These are phyloP conservation scores for Gallinago jamesoni DNA, from an alignment of 2,113 vertebrate species.

Conservation along the genomic window DNA sequence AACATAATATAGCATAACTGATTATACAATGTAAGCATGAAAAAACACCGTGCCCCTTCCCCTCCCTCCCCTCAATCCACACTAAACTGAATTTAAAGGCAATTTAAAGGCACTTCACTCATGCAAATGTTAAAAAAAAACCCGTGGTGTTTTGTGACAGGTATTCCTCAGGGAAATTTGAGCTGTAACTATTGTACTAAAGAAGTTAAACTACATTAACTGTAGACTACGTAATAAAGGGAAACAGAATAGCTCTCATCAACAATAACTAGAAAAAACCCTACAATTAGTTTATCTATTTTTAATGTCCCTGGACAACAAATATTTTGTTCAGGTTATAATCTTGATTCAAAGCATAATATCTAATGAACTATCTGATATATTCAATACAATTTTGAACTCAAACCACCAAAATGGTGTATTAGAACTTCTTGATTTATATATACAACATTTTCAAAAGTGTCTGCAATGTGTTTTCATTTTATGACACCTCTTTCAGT, in stretches of 20 bases:
- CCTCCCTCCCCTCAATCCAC: not conserved
- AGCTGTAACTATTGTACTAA: not conserved
- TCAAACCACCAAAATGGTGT: not conserved
- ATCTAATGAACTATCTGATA: not conserved
- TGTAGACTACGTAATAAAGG: not conserved
- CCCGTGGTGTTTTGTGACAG: not conserved
- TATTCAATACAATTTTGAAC: not conserved
- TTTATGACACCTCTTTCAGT: not conserved
- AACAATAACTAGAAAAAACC: not conserved
- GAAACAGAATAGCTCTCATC: not conserved
- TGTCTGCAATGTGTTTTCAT: not conserved
- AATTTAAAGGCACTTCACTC: not conserved
- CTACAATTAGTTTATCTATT: rapidly evolving
- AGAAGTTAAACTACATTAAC: not conserved
- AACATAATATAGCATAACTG: not conserved
- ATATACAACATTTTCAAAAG: not conserved
- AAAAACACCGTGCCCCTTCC: rapidly evolving
- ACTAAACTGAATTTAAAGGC: not conserved
- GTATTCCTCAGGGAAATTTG: not conserved
- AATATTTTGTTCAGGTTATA: not conserved
- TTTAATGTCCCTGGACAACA: not conserved
- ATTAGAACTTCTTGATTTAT: not conserved
- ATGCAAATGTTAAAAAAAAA: not conserved
- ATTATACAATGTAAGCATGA: not conserved
- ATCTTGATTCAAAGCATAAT: not conserved